Evolutionary conservation across 2,888 invertebrate genomes (phyloP).

Genomic region (Incurvaria masculella): DNA sequence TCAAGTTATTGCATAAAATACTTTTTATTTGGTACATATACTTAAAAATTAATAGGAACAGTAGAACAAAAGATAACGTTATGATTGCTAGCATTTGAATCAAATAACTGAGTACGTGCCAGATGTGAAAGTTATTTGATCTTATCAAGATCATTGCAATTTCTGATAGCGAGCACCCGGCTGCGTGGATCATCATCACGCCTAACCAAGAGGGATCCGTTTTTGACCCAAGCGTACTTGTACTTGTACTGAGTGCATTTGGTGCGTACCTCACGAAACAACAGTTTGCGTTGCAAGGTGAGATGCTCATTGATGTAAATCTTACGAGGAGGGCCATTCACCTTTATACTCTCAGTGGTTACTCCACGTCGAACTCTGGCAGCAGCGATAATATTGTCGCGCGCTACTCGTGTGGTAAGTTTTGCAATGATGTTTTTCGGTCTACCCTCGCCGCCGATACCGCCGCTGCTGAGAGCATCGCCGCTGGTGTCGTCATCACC

Average conservation of each 20-base stretch:
- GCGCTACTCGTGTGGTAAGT: not conserved
- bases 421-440: not conserved
- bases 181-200: not conserved
- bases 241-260: not conserved
- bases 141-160: not conserved
- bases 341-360: not conserved
- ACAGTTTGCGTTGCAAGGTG: not conserved
- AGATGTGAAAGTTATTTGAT: too few species aligned
- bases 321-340: not conserved
- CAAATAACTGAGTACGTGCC: too few species aligned
- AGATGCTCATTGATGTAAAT: conserved; percentile 3
- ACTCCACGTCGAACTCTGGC: not conserved
- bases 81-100: too few species aligned
- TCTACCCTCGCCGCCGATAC: not conserved
- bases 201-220: not conserved
- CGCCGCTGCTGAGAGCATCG: too few species aligned
- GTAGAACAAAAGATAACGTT: too few species aligned
- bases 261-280: not conserved
- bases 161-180: not conserved
- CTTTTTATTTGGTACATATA: too few species aligned
- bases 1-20: too few species aligned
- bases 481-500: not conserved
- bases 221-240: not conserved
- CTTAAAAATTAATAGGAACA: too few species aligned
- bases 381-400: conserved; percentile 1